phyloP scores from a whole-genome alignment of 2,113 vertebrate genomes.

The Cheirogaleus medius region DNA sequence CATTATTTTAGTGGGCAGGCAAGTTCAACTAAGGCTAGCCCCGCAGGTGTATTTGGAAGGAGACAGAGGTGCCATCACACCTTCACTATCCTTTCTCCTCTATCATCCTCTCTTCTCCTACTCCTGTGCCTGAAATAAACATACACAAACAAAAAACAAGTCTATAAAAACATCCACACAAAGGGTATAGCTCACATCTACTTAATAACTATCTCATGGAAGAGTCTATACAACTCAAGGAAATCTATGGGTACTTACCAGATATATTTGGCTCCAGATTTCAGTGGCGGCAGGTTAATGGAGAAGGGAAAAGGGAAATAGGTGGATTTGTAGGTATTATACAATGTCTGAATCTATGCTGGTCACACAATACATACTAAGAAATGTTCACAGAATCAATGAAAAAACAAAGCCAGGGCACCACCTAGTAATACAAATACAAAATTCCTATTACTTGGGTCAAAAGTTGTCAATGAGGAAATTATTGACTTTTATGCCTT shows the following conservation, averaged over 20 bases:
- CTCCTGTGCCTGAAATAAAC: neutral
- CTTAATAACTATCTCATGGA: slow-evolving; percentile 36
- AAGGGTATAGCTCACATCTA: neutral
- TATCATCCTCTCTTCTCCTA: neutral
- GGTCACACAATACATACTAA: slow-evolving; percentile 41
- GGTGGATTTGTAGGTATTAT: slow-evolving; percentile 61
- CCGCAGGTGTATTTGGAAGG: neutral
- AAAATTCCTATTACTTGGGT: slow-evolving; percentile 21
- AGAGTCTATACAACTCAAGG: slow-evolving; percentile 51
- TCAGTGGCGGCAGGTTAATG: slow-evolving; percentile 71
- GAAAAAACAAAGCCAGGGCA: slow-evolving; percentile 46
- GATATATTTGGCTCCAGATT: slow-evolving; percentile 68
- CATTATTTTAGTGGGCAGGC: neutral
- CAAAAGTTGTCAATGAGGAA: slow-evolving; percentile 33
- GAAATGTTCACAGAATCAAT: slow-evolving; percentile 55
- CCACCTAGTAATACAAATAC: neutral
- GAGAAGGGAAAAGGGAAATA: slow-evolving; percentile 75
- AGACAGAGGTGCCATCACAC: neutral
- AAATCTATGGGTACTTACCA: slow-evolving; percentile 76
- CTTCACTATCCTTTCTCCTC: neutral
- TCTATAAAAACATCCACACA: slow-evolving; percentile 24
- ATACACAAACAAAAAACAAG: neutral
- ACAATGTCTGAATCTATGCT: slow-evolving; percentile 60
- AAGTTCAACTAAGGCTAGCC: neutral
- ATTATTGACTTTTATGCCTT: neutral